Percentiles rank a stretch among this genome's conserved stretches.
Conservation (phyloP, 2,797 vertebrate species). For the Crypturellus tataupa region DNA sequence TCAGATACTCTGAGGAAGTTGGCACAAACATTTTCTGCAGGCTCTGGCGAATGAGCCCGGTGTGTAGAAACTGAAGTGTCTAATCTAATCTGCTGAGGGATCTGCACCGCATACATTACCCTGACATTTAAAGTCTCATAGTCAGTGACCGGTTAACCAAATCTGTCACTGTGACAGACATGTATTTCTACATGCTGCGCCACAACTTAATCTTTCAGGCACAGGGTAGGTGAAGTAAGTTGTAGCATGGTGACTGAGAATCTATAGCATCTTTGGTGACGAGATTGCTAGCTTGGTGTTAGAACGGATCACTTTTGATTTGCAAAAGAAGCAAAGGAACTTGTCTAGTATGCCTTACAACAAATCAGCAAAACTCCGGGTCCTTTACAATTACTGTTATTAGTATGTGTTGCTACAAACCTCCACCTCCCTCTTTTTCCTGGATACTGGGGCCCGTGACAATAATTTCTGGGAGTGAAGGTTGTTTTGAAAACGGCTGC, state of each 20-base stretch:
- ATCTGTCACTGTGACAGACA: constrained; percentile 53
- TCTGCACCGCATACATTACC: constrained; percentile 46
- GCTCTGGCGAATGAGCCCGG: constrained; percentile 23
- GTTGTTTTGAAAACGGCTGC: constrained; percentile 67
- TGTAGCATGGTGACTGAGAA: not conserved
- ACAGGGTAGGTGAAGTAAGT: not conserved
- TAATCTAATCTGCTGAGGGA: constrained; percentile 51
- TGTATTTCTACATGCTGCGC: constrained; percentile 43
- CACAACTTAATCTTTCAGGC: constrained; percentile 43
- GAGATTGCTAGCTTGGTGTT: constrained; percentile 5
- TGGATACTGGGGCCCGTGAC: constrained; percentile 7
- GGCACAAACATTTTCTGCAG: constrained; percentile 43
- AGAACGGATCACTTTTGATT: constrained; percentile 29
- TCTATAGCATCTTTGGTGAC: constrained; percentile 22
- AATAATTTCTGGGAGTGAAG: constrained; percentile 61
- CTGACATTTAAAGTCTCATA: constrained; percentile 62
- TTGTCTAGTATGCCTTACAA: not conserved
- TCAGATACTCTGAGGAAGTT: constrained; percentile 16
- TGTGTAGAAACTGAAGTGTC: constrained; percentile 52
- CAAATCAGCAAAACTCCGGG: constrained; percentile 8
- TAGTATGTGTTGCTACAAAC: constrained; percentile 46
- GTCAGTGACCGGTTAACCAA: constrained; percentile 60
- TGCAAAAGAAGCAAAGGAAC: not conserved
- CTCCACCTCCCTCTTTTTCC: constrained; percentile 5
- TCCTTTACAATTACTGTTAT: constrained; percentile 52